These are phyloP conservation scores for Tinamus guttatus DNA, from an alignment of 2,113 vertebrate species.

Conservation along the genomic window DNA sequence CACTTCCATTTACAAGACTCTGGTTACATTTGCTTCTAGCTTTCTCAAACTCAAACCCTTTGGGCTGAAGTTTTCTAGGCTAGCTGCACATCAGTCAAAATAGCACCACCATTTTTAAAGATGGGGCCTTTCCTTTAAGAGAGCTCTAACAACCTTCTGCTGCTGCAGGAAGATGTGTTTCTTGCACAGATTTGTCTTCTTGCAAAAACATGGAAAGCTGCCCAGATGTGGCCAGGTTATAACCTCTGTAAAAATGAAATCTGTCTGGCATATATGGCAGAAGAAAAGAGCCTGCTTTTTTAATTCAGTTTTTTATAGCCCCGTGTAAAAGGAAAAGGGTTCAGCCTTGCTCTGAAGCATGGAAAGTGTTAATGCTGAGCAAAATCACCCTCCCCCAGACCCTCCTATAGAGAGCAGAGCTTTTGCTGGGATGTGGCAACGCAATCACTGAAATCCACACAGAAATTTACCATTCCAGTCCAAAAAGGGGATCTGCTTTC, in stretches of 20 bases:
- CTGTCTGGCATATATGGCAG: not conserved
- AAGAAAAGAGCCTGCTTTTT: not conserved
- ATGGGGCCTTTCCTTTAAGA: fast-evolving
- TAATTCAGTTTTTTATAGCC: not conserved
- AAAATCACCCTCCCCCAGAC: not conserved
- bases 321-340: not conserved
- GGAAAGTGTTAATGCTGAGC: not conserved
- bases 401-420: not conserved
- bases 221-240: not conserved
- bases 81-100: not conserved
- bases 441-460: not conserved
- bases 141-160: not conserved
- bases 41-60: not conserved
- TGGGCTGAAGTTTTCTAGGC: not conserved
- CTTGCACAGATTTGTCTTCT: not conserved
- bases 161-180: not conserved
- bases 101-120: not conserved
- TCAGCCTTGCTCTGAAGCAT: not conserved
- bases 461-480: not conserved
- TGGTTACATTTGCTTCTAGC: constrained; percentile 12
- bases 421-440: not conserved
- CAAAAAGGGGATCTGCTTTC: not conserved
- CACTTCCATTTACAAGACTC: not conserved
- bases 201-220: not conserved
- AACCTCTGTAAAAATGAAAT: not conserved